phyloP scores from a whole-genome alignment of 2,797 vertebrate species.

The Liparis tanakae region DNA sequence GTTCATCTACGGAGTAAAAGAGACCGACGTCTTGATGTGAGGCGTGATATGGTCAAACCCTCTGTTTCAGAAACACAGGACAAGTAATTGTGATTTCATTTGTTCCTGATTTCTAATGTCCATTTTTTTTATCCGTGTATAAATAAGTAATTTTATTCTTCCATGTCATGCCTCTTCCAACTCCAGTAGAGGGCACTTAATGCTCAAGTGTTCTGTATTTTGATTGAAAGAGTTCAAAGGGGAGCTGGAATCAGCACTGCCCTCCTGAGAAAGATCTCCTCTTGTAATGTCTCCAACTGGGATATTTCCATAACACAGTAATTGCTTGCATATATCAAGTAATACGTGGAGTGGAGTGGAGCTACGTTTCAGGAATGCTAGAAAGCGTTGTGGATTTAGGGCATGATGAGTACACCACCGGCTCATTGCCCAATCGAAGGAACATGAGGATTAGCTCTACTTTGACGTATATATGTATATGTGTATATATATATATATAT shows the following conservation, averaged over 20 bases:
- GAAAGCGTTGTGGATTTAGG: not conserved
- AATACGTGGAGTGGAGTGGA: not conserved
- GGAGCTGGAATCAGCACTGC: not conserved
- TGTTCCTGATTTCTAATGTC: constrained; percentile 1
- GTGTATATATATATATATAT: no score
- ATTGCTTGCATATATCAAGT: not conserved
- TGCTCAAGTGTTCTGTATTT: constrained; percentile 8
- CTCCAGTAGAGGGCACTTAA: constrained; percentile 61
- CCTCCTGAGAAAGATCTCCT: not conserved
- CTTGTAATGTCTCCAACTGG: constrained; percentile 1
- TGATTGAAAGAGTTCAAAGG: not conserved
- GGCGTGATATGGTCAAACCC: not conserved
- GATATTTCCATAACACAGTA: not conserved
- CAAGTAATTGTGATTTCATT: constrained; percentile 7
- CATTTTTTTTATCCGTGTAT: not conserved
- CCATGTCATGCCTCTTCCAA: not conserved
- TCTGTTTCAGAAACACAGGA: not conserved
- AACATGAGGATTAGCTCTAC: not conserved
- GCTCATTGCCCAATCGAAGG: not conserved
- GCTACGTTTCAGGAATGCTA: not conserved
- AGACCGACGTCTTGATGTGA: not conserved
- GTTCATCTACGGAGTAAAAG: not conserved
- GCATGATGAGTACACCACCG: constrained; percentile 18
- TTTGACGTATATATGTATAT: no score
- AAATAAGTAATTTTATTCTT: not conserved